Evolutionary conservation across 2,113 vertebrate species (phyloP), one percentile per base, ranked within the genome.

Genomic region (Polypterus senegalus): DNA sequence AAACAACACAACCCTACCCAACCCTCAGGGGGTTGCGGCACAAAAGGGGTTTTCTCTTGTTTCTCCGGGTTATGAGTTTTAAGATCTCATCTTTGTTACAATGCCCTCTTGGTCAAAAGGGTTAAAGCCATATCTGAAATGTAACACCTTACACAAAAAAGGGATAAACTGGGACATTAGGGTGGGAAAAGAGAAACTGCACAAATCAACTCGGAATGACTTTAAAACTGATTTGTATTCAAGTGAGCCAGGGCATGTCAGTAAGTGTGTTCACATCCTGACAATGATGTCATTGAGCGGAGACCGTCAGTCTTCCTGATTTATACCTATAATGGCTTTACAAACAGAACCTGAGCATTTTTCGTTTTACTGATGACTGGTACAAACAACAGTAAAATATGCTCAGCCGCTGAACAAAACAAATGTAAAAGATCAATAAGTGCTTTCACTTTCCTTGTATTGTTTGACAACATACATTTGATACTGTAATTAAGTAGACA

Each of bases 191-290:
- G 68, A 74, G 70, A 66, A 52, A 47, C 6, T 56, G 54, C 54
- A 61, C 63, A 62, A 73, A 67, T 46, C 49, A 49, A 73, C 70
- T 61, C 44, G 45, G 70, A 74, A 45, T 76, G 67, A 10, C 57
- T 67, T 63, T 68, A 68, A 69, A 66, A 70, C 65, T 66, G 61
- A 74, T 74, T 73, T 71, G 61, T 58, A 62, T 59, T 69, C 62
- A 63, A 59, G 57, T 69, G 59, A 62, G 44, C 11, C 6, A 57
- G 48, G 52, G 3, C 27, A 27, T 11, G 46, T 6, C 3, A 9
- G 51, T 44, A 60, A 54, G 60, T n/a, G 49, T 47, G 11, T 54
- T 62, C 47, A 58, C 43, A 61, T 59, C 56, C 49, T 64, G 62
- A 56, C 58, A 55, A 49, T 66, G 61, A 72, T 68, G 65, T 63